phyloP scores from a whole-genome alignment of 2,888 invertebrate genomes.

The Adineta ricciae region DNA sequence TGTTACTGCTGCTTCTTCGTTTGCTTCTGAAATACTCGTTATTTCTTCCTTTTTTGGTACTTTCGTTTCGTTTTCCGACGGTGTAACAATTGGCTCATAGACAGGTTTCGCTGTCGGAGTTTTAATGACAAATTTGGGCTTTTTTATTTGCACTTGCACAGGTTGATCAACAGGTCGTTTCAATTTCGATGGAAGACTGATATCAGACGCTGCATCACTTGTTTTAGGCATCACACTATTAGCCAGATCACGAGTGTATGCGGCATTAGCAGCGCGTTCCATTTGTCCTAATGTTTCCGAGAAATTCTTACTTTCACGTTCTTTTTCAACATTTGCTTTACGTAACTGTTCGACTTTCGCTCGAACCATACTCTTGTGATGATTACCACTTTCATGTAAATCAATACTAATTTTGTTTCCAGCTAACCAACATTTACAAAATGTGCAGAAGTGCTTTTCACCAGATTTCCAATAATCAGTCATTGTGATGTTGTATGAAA shows the following conservation, averaged over 20 bases:
- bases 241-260: background rate
- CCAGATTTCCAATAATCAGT: conserved; percentile 73
- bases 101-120: background rate
- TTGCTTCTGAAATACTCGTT: too few species aligned
- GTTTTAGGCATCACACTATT: background rate
- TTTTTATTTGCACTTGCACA: background rate
- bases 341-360: background rate
- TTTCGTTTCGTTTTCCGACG: background rate
- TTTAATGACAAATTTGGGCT: background rate
- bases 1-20: too few species aligned
- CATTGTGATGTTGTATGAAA: background rate
- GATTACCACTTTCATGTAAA: background rate
- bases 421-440: conserved; percentile 95
- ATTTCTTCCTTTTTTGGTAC: too few species aligned
- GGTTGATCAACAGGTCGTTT: background rate
- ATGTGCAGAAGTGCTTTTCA: conserved; percentile 84
- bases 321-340: background rate
- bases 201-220: background rate
- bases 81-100: background rate
- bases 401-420: conserved; percentile 64
- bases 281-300: background rate
- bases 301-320: background rate
- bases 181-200: background rate
- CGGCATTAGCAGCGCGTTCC: background rate
- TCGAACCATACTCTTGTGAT: background rate